Conservation (phyloP, 2,797 vertebrate species). For the Synaphobranchus kaupii region DNA sequence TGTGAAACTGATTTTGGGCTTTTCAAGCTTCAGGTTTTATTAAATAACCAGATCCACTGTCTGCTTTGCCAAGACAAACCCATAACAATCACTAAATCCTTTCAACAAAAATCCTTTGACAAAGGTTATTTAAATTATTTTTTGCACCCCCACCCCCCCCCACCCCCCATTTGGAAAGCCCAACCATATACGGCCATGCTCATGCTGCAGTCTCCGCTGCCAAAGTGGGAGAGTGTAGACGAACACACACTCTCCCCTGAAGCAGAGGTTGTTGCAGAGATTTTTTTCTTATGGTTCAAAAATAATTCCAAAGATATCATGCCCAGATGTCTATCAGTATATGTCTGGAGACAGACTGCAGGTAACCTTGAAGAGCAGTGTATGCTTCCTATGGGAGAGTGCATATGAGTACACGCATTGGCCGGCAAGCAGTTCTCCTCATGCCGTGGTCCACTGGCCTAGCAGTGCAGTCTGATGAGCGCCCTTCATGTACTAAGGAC, state of each 20-base stretch:
- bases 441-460: too few species aligned
- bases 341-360: not conserved
- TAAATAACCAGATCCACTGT: constrained; percentile 8
- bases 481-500: not conserved
- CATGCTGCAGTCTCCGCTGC: not conserved
- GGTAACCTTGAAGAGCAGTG: not conserved
- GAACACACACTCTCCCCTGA: not conserved
- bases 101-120: not conserved
- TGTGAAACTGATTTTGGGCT: not conserved
- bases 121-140: not conserved
- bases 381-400: not conserved
- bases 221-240: not conserved
- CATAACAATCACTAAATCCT: not conserved
- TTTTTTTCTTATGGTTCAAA: not conserved
- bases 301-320: not conserved
- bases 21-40: not conserved
- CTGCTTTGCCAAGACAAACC: not conserved
- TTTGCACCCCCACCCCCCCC: too few species aligned
- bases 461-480: too few species aligned
- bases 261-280: not conserved
- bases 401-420: too few species aligned
- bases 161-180: not conserved
- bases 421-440: too few species aligned
- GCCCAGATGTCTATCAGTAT: not conserved
- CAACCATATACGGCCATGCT: not conserved